These are phyloP conservation scores for Macrochelys suwanniensis DNA, from an alignment of 2,797 vertebrate genomes.

Conservation along the genomic window DNA sequence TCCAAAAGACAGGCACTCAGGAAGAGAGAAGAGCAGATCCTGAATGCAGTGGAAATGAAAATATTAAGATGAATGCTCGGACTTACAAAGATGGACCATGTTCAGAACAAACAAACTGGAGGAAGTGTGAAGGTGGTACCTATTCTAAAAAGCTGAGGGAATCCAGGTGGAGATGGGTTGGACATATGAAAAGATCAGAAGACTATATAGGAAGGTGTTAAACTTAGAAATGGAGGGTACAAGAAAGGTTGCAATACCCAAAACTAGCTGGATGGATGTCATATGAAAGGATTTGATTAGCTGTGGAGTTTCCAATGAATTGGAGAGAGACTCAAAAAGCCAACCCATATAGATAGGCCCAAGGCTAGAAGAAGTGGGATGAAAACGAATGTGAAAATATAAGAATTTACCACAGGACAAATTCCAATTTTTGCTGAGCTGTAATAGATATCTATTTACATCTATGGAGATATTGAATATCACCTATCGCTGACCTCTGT, in stretches of 20 bases:
- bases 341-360: not conserved
- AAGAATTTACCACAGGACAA: not conserved
- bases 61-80: not conserved
- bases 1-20: not conserved
- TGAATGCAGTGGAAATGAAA: not conserved
- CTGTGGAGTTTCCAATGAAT: not conserved
- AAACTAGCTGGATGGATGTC: not conserved
- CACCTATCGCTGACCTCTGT: not conserved
- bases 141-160: not conserved
- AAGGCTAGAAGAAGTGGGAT: not conserved
- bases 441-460: not conserved
- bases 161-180: not conserved
- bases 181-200: not conserved
- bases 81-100: not conserved
- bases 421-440: not conserved
- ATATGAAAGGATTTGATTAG: not conserved
- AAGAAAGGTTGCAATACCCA: not conserved
- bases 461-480: not conserved
- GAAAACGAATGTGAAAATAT: not conserved
- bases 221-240: not conserved
- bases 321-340: not conserved
- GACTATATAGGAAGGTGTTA: not conserved
- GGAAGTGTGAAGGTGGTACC: not conserved
- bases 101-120: not conserved
- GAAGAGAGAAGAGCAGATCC: not conserved